Evolutionary conservation across 2,113 vertebrate genomes (phyloP).

Genomic region (Misgurnus anguillicaudatus): DNA sequence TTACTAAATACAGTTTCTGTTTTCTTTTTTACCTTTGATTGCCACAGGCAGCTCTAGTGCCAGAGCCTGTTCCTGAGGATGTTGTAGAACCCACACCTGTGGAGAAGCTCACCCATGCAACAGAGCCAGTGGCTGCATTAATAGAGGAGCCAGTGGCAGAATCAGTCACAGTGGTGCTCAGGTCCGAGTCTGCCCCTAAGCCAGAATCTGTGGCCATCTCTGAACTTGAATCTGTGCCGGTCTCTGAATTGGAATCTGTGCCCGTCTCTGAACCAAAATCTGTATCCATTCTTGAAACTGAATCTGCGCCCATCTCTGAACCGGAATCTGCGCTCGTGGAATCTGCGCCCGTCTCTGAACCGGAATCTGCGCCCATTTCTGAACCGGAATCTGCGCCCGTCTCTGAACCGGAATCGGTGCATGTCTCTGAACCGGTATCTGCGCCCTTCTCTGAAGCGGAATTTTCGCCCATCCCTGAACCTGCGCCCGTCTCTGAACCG

Average conservation of each 20-base stretch:
- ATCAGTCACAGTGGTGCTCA: background rate
- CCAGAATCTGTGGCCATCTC: background rate
- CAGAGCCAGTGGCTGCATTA: background rate
- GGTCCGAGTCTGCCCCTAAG: background rate
- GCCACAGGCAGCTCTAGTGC: constrained; percentile 40
- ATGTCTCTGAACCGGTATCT: background rate
- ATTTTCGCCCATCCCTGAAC: constrained; percentile 14
- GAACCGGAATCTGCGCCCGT: background rate
- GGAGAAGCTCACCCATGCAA: background rate
- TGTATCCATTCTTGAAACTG: background rate
- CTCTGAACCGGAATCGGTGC: background rate
- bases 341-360: constrained; percentile 13
- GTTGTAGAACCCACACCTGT: background rate
- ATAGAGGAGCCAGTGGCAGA: background rate
- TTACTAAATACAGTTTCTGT: background rate
- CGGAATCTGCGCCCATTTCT: constrained; percentile 16
- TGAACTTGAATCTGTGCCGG: background rate
- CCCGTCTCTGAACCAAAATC: background rate
- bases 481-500: background rate
- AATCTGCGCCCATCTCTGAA: background rate
- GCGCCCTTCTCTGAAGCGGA: constrained; percentile 28
- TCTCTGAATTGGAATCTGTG: background rate
- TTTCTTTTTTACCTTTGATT: background rate
- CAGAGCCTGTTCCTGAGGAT: constrained; percentile 8
- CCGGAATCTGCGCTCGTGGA: constrained; percentile 9